Evolutionary conservation across 2,888 invertebrate species (phyloP), one percentile per base, ranked within the genome.

Genomic region (Sminthurinus aureus): DNA sequence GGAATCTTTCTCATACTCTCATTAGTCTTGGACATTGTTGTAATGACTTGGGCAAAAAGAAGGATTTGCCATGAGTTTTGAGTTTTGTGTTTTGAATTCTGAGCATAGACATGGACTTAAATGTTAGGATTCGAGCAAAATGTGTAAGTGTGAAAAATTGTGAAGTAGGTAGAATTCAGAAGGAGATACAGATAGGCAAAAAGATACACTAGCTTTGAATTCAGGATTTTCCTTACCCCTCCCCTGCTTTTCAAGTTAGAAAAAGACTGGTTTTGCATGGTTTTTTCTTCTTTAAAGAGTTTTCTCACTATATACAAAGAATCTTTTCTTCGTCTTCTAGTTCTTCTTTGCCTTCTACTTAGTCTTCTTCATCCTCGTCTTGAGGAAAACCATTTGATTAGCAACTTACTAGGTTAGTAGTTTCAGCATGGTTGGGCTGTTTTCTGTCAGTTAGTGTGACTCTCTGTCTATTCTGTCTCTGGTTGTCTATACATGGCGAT

Each of bases 21-120:
- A 69, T 69, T 69, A 69, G 67, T 69, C 67, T 69, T 69, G 67
- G 67, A 18, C 67, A 69, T 69, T 69, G 64, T 18, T 69, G 20
- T 69, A 69, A 69, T 69, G 67, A 69, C n/a, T 69, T 69, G 4
- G 13, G 58, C 58, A 58, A 58, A 18, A 58, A 58, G 58, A 58
- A 58, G 13, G 18, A 58, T n/a, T n/a, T n/a, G n/a, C n/a, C n/a
- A n/a, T n/a, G n/a, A n/a, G n/a, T n/a, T n/a, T n/a, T n/a, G n/a
- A n/a, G n/a, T n/a, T n/a, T n/a, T n/a, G n/a, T n/a, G n/a, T n/a
- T n/a, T n/a, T 15, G 38, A 38, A 6, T 38, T 38, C 6, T 1
- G 38, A 38, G 38, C 38, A 38, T 38, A n/a, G n/a, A n/a, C n/a
- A n/a, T n/a, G n/a, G n/a, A n/a, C n/a, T n/a, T n/a, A n/a, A n/a